Conservation (phyloP, 2,797 vertebrate genomes). For the Etheostoma perlongum region DNA sequence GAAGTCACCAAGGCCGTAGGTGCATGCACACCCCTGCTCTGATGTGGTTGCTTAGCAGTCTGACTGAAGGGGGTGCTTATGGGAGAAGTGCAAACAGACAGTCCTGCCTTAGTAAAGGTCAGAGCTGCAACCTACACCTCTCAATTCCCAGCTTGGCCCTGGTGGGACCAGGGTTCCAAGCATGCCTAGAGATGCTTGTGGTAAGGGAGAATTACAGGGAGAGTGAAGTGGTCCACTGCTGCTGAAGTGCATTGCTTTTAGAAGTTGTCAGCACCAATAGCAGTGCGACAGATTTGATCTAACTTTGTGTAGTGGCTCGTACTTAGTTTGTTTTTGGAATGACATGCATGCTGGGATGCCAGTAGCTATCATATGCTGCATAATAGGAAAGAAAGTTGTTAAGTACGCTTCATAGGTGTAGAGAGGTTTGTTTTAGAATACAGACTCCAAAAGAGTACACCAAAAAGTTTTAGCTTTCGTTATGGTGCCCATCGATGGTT, state of each 20-base stretch:
- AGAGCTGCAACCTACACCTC: slow-evolving; percentile 82
- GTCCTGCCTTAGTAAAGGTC: slow-evolving; percentile 84
- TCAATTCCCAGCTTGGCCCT: slow-evolving; percentile 76
- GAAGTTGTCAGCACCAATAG: slow-evolving; percentile 75
- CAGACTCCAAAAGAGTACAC: slow-evolving; percentile 42
- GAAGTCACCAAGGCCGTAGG: slow-evolving; percentile 80
- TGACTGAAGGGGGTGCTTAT: slow-evolving; percentile 71
- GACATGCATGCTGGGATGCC: slow-evolving; percentile 40
- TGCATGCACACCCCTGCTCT: slow-evolving; percentile 75
- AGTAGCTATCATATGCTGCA: slow-evolving; percentile 45
- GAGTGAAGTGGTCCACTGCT: slow-evolving; percentile 47
- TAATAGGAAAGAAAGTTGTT: slow-evolving; percentile 49
- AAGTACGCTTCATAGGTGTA: slow-evolving; percentile 44
- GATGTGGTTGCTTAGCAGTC: slow-evolving; percentile 84
- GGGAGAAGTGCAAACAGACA: slow-evolving; percentile 85
- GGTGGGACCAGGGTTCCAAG: slow-evolving; percentile 74
- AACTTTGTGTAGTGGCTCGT: slow-evolving; percentile 66
- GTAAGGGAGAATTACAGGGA: slow-evolving; percentile 67
- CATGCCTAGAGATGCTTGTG: slow-evolving; percentile 75
- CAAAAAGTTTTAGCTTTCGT: slow-evolving; percentile 69
- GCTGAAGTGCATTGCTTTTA: slow-evolving; percentile 63
- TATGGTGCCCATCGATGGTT: slow-evolving; percentile 64
- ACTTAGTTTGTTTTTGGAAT: slow-evolving; percentile 55
- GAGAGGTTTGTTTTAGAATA: slow-evolving; percentile 56
- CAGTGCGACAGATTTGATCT: slow-evolving; percentile 68